Conservation (phyloP, 2,113 vertebrate genomes). For the Struthio camelus region DNA sequence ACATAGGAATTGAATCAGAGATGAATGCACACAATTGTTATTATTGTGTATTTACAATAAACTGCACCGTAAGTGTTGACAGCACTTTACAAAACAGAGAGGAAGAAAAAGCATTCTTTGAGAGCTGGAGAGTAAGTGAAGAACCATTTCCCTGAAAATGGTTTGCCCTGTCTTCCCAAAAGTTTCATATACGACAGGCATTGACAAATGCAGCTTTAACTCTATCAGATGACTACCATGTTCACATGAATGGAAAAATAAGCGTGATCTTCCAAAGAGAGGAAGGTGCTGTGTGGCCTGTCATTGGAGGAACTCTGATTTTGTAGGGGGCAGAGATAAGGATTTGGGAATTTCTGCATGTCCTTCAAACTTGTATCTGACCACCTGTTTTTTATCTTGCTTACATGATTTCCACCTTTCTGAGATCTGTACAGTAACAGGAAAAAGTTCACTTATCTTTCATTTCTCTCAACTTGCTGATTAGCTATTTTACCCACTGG, state of each 20-base stretch:
- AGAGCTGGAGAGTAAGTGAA: conserved; percentile 51
- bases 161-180: not conserved
- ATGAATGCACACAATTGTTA: conserved; percentile 59
- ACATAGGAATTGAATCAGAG: conserved; percentile 50
- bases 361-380: not conserved
- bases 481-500: not conserved
- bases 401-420: not conserved
- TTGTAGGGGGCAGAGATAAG: not conserved
- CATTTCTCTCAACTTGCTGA: not conserved
- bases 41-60: conserved; percentile 74
- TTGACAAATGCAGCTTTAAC: not conserved
- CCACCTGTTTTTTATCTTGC: not conserved
- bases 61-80: conserved; percentile 64
- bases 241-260: not conserved
- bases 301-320: not conserved
- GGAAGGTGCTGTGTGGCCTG: not conserved
- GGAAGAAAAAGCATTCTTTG: conserved; percentile 51
- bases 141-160: conserved; percentile 14
- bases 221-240: not conserved
- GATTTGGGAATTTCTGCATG: not conserved
- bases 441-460: not conserved
- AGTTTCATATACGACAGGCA: not conserved
- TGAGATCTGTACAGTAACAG: not conserved
- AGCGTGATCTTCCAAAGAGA: not conserved
- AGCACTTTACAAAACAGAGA: conserved; percentile 57